phyloP scores from a whole-genome alignment of 2,888 invertebrate species.

The Latrodectus hesperus region DNA sequence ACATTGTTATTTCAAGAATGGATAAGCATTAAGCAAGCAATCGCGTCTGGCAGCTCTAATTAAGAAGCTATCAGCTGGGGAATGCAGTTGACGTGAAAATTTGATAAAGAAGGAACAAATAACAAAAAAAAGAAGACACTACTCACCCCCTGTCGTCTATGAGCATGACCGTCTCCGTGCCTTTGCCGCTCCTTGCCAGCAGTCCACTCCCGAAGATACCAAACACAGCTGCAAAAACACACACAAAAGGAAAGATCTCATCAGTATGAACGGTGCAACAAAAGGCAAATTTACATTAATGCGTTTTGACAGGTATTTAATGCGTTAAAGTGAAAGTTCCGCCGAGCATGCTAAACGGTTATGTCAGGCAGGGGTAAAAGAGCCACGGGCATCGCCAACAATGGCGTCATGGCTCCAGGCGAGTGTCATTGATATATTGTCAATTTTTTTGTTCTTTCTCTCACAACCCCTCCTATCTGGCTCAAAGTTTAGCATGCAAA shows the following conservation, averaged over 20 bases:
- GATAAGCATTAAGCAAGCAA: background rate
- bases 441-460: background rate
- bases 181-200: slow-evolving; percentile 70
- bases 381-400: background rate
- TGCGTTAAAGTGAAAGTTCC: slow-evolving; percentile 50
- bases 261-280: slow-evolving; percentile 41
- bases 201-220: slow-evolving; percentile 71
- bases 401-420: background rate
- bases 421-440: background rate
- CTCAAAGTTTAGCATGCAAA: background rate
- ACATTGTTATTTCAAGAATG: too few relatives aligned
- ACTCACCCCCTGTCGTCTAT: slow-evolving; percentile 71
- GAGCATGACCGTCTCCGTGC: slow-evolving; percentile 70
- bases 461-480: background rate
- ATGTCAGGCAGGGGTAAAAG: slow-evolving; percentile 35
- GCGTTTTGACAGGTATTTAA: slow-evolving; percentile 60
- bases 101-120: too few relatives aligned
- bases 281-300: slow-evolving; percentile 25
- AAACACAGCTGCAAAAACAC: slow-evolving; percentile 67
- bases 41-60: background rate
- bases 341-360: slow-evolving; percentile 42
- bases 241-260: background rate
- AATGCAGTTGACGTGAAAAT: background rate
- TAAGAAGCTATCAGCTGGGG: background rate
- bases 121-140: background rate